These are phyloP conservation scores for Erebia aethiops DNA, from an alignment of 2,888 invertebrate genomes.

Conservation along the genomic window DNA sequence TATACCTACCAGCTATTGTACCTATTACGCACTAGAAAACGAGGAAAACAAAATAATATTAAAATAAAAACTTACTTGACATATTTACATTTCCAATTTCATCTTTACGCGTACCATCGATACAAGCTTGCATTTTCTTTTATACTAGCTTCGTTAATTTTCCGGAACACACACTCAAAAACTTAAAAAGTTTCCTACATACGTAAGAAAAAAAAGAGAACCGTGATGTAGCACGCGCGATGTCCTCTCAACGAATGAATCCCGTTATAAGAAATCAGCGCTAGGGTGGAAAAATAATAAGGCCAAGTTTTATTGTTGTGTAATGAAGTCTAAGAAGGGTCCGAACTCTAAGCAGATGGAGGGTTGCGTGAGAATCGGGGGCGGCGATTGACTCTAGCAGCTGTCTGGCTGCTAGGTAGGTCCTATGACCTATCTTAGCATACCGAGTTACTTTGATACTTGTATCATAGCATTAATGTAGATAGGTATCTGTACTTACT, in stretches of 20 bases:
- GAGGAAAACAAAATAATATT: background rate
- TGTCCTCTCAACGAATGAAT: conserved; percentile 56
- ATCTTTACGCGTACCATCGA: conserved; percentile 46
- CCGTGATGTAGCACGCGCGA: conserved; percentile 48
- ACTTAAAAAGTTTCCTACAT: conserved; percentile 6
- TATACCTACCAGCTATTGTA: too few species aligned
- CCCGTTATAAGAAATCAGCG: conserved; percentile 60
- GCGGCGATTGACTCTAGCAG: conserved; percentile 49
- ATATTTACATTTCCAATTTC: conserved; percentile 45
- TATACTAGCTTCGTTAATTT: background rate
- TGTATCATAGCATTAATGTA: background rate
- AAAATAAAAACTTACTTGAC: conserved; percentile 44
- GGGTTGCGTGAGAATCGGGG: conserved; percentile 64
- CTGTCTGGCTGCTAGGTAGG: conserved; percentile 45
- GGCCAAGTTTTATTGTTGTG: conserved; percentile 48
- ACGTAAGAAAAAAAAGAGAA: conserved; percentile 20
- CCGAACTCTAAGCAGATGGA: conserved; percentile 55
- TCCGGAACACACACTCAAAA: conserved; percentile 14
- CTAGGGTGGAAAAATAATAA: conserved; percentile 58
- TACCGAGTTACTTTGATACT: background rate
- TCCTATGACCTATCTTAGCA: background rate
- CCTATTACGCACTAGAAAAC: background rate
- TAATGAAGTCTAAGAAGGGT: conserved; percentile 57
- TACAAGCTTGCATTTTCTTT: conserved; percentile 49
- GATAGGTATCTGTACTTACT: too few species aligned